Evolutionary conservation across 2,888 invertebrate genomes (phyloP).

Genomic region (Thelaira solivaga): DNA sequence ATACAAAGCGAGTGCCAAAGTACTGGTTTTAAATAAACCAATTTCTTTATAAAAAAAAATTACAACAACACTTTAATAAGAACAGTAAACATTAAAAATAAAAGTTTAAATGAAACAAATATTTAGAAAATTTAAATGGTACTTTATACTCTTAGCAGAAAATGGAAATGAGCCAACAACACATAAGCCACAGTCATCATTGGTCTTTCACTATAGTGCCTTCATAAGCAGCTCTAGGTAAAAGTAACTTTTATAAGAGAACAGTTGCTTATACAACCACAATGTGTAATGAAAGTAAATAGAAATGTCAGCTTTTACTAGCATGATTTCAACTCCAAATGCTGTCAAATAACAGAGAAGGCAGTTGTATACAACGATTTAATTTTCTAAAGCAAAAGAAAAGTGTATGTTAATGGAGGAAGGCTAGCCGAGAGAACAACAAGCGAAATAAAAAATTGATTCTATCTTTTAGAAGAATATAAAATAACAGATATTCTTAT

Average conservation of each 20-base stretch:
- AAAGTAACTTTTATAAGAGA: conserved; percentile 2
- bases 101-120: conserved; percentile 37
- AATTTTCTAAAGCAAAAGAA: conserved; percentile 40
- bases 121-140: conserved; percentile 15
- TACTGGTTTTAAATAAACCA: too few species aligned
- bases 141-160: not conserved
- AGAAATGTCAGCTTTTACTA: conserved; percentile 41
- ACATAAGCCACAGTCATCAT: conserved; percentile 48
- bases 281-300: conserved; percentile 31
- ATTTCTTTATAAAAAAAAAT: too few species aligned
- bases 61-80: too few species aligned
- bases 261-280: conserved; percentile 3
- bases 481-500: too few species aligned
- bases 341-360: not conserved
- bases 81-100: too few species aligned
- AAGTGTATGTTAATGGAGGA: conserved; percentile 3
- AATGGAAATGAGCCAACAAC: conserved; percentile 24
- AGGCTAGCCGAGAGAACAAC: not conserved
- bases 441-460: not conserved
- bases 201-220: not conserved
- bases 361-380: not conserved
- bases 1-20: too few species aligned
- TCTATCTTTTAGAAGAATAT: too few species aligned
- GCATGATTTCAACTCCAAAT: not conserved
- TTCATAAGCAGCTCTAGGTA: not conserved